Evolutionary conservation across 2,888 invertebrate genomes (phyloP).

Genomic region (Spodoptera littoralis): DNA sequence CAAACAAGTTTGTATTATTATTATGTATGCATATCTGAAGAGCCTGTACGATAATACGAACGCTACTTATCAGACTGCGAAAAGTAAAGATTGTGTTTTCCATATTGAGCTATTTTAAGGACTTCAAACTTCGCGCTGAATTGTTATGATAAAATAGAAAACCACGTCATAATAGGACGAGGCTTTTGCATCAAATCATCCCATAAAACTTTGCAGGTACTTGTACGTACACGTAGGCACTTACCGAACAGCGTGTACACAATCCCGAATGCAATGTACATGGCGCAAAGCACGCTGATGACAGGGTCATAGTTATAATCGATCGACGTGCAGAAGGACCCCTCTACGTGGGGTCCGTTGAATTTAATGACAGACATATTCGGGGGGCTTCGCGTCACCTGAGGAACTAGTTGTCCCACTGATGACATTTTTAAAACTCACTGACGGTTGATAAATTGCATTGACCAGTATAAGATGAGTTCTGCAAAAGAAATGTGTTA

Average conservation of each 20-base stretch:
- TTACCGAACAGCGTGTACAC: slow-evolving; percentile 95
- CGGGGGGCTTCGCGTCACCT: slow-evolving; percentile 83
- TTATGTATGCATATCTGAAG: no score
- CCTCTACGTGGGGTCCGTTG: slow-evolving; percentile 81
- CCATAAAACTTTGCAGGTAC: not conserved
- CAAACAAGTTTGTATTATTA: not conserved
- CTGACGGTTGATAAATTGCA: slow-evolving; percentile 19
- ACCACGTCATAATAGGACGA: no score
- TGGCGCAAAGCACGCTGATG: slow-evolving; percentile 90
- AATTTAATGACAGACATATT: slow-evolving; percentile 76
- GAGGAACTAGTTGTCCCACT: slow-evolving; percentile 88
- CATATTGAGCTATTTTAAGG: not conserved
- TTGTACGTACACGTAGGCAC: slow-evolving; percentile 57
- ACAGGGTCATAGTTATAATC: slow-evolving; percentile 91
- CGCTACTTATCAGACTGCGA: not conserved
- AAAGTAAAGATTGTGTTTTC: not conserved
- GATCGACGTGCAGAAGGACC: slow-evolving; percentile 86
- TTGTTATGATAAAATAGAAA: no score
- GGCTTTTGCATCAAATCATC: slow-evolving; percentile 2
- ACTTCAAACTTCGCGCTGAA: not conserved
- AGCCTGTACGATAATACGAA: not conserved
- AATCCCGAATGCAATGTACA: slow-evolving; percentile 94
- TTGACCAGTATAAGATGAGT: slow-evolving; percentile 14
- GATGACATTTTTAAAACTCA: slow-evolving; percentile 73
- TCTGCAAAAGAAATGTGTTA: slow-evolving; percentile 25